A percentile compares a stretch with the other conserved stretches of the same genome.
Evolutionary conservation across 2,113 vertebrate species (phyloP).

Genomic region (Heptranchias perlo): DNA sequence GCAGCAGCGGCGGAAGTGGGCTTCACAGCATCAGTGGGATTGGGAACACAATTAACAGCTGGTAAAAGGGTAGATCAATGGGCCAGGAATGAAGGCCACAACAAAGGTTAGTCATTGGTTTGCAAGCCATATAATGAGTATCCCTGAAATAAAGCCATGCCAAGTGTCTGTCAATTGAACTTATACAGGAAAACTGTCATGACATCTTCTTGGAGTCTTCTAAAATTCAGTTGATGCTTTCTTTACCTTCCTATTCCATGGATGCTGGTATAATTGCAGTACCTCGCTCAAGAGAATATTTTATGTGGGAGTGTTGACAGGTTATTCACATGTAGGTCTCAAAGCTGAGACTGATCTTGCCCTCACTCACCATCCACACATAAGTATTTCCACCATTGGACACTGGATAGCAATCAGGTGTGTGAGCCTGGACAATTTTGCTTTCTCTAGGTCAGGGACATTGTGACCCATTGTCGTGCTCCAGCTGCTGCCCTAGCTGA

Average conservation of each 20-base stretch:
- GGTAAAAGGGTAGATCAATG: background rate
- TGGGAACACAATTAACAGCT: background rate
- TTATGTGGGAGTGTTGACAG: background rate
- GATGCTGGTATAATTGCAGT: too few relatives aligned
- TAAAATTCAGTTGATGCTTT: background rate
- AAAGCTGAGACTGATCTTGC: background rate
- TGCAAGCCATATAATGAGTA: background rate
- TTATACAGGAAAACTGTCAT: background rate
- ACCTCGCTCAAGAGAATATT: too few relatives aligned
- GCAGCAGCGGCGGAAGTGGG: background rate
- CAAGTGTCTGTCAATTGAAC: background rate
- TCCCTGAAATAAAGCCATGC: background rate
- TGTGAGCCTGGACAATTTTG: background rate
- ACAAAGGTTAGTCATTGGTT: background rate
- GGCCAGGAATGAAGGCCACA: background rate
- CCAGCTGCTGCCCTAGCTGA: background rate
- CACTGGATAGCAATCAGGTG: background rate
- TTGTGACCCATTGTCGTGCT: too few relatives aligned
- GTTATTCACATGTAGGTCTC: background rate
- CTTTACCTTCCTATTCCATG: background rate
- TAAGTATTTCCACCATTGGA: background rate
- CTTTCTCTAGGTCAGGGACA: background rate
- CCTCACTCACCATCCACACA: background rate
- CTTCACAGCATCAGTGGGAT: too few relatives aligned
- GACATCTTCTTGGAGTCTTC: background rate